Conservation (phyloP, 1,140 invertebrate species). For the Drepana arcuata region DNA sequence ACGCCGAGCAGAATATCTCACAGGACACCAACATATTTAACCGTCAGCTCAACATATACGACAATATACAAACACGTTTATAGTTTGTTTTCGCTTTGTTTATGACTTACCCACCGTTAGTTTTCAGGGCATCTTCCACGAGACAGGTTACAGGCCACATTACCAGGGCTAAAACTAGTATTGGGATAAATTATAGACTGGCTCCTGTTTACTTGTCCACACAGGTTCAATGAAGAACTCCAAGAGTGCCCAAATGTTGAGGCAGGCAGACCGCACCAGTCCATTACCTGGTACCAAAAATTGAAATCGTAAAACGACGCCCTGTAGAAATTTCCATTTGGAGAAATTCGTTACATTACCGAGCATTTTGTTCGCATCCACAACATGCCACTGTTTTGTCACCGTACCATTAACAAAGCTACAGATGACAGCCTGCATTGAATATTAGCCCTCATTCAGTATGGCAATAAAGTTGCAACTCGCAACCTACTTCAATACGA, state of each 20-base stretch:
- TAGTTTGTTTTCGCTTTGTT: constrained; percentile 17
- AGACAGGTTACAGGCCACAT: too few relatives aligned
- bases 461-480: constrained; percentile 3
- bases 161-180: constrained; percentile 19
- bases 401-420: constrained; percentile 27
- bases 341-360: constrained; percentile 29
- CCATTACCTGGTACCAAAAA: constrained; percentile 67
- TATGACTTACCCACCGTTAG: constrained; percentile 10
- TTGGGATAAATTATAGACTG: constrained; percentile 37
- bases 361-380: constrained; percentile 29
- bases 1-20: constrained; percentile 13
- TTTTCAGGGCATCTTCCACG: constrained; percentile 21
- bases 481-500: constrained; percentile 6
- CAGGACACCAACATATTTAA: constrained; percentile 9
- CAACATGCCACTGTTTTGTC: constrained; percentile 14
- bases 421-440: constrained; percentile 40
- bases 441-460: too few relatives aligned
- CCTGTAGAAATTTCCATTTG: constrained; percentile 41
- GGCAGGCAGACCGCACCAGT: constrained; percentile 71
- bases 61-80: constrained; percentile 4
- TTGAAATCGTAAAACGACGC: constrained; percentile 47
- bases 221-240: constrained; percentile 71
- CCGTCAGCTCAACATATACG: neutral
- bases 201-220: constrained; percentile 63
- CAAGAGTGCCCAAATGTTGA: constrained; percentile 72